Base-by-base conservation (phyloP, 2,797 vertebrate genomes). In the Telmatherina bonti region DNA sequence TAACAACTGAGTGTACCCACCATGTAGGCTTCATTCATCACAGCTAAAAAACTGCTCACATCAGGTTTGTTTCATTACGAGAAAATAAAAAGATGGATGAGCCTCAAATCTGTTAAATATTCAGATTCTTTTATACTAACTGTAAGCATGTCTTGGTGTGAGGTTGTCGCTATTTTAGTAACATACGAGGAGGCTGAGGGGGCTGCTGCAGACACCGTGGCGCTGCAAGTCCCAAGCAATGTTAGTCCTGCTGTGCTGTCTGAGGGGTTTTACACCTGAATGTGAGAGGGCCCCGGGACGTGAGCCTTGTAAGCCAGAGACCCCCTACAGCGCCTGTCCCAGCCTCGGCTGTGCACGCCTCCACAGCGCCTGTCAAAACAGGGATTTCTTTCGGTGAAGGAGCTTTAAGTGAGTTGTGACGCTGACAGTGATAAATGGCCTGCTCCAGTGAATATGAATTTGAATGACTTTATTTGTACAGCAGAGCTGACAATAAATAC, bases 371-470 rank as follows among this genome's bases (percentile, higher is more conserved):
- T 96, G 95, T 96, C 96, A 97, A 96, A 97, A 96, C 93, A 96
- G 47, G 91, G 89, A 93, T 94, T 95, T 93, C 93, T 92, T 95
- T 89, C 85, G 87, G 93, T 92, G 84, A 63, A 70, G 76, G 85
- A 83, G 84, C 87, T 88, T 86, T 62, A 79, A 87, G 76, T 68
- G 72, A 93, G 92, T 70, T 91, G 83, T 91, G 92, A 93, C 93
- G 94, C 81, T 95, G 92, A 93, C 93, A 94, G 94, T 97, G 96
- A 97, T 96, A 94, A 96, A 98, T 96, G 95, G 93, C 94, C 94
- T 94, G 65, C 93, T 95, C 93, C 95, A 93, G 89, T 72, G 89
- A 95, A 88, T 93, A 92, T 95, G 94, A 95, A 95, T 94, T 95
- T 92, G 61, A 82, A 62, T 96, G 94, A 94, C 82, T 92, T 85